Percentiles rank a stretch among this genome's conserved stretches.
Evolutionary conservation across 2,888 invertebrate species (phyloP).

Genomic region (Himalopsyche kuldschensis): DNA sequence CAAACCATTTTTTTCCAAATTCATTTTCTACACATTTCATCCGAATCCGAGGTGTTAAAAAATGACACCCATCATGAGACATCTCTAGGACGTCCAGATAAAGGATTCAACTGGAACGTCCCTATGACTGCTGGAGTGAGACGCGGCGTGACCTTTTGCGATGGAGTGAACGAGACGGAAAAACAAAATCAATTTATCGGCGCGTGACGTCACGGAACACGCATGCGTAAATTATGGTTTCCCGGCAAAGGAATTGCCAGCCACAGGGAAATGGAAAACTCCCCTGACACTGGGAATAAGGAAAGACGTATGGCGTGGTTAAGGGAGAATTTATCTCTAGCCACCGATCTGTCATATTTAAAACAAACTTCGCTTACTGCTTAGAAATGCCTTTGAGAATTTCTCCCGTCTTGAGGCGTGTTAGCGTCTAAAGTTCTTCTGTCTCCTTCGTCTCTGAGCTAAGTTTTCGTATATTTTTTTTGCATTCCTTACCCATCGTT

Average conservation of each 20-base stretch:
- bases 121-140: conserved; percentile 10
- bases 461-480: too few relatives aligned
- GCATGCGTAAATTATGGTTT: conserved; percentile 50
- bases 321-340: too few relatives aligned
- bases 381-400: too few relatives aligned
- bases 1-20: too few relatives aligned
- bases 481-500: too few relatives aligned
- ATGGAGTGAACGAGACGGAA: conserved; percentile 36
- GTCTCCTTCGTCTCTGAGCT: too few relatives aligned
- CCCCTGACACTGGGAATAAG: not conserved
- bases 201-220: conserved; percentile 57
- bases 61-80: not conserved
- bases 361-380: too few relatives aligned
- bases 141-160: not conserved
- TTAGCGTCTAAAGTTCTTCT: too few relatives aligned
- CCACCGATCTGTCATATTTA: too few relatives aligned
- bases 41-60: not conserved
- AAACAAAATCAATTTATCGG: conserved; percentile 60
- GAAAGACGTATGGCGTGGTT: too few relatives aligned
- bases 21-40: too few relatives aligned
- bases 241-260: conserved; percentile 54
- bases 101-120: not conserved
- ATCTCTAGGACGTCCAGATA: not conserved
- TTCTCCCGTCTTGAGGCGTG: too few relatives aligned
- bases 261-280: not conserved